These are phyloP conservation scores for Drosophila kuntzei DNA, from an alignment of 2,888 invertebrate genomes.

Conservation along the genomic window DNA sequence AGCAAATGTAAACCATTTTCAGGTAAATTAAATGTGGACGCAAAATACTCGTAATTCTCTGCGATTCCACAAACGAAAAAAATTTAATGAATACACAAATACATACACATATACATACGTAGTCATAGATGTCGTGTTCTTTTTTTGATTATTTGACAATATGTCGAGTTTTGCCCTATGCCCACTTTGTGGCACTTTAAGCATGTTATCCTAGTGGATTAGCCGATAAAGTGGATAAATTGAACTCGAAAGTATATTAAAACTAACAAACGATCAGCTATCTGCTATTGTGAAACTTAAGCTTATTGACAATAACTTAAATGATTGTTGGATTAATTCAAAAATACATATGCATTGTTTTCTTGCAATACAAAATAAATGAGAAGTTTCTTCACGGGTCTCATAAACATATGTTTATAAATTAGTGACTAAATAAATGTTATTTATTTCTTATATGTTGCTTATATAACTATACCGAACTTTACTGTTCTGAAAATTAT, in stretches of 20 bases:
- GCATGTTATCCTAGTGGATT: constrained; percentile 26
- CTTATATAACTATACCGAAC: too few relatives aligned
- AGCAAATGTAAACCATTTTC: constrained; percentile 23
- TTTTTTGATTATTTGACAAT: constrained; percentile 20
- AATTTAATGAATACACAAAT: constrained; percentile 14
- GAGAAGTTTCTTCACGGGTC: too few relatives aligned
- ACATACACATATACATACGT: neutral
- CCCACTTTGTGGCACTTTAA: constrained; percentile 28
- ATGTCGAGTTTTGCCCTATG: constrained; percentile 7
- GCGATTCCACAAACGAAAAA: constrained; percentile 9
- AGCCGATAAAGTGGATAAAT: constrained; percentile 4
- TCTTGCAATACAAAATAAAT: too few relatives aligned
- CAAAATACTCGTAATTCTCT: constrained; percentile 20
- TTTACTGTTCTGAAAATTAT: too few relatives aligned
- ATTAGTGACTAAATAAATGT: too few relatives aligned
- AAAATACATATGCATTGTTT: neutral
- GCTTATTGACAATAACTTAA: neutral
- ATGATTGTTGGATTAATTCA: neutral
- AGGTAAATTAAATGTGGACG: constrained; percentile 31
- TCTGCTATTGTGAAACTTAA: neutral
- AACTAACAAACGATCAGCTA: neutral
- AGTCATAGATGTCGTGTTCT: constrained; percentile 10
- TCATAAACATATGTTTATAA: too few relatives aligned
- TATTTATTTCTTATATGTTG: too few relatives aligned
- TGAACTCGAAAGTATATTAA: neutral